A percentile compares a stretch with the other conserved stretches of the same genome.
phyloP scores from a whole-genome alignment of 2,888 invertebrate species.

The Hydrotaea diabolus region DNA sequence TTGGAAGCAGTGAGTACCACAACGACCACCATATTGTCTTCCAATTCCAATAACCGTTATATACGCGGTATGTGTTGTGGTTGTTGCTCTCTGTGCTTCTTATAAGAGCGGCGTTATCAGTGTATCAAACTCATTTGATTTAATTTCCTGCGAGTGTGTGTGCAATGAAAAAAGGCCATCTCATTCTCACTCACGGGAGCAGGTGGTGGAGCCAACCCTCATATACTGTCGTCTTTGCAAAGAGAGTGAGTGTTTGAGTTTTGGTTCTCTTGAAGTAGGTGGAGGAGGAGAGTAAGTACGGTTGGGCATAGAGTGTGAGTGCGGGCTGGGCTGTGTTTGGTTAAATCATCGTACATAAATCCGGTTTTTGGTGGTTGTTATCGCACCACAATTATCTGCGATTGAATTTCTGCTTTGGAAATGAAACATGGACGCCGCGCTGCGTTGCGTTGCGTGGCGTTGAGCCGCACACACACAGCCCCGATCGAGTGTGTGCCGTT shows the following conservation, averaged over 20 bases:
- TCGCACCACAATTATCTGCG: constrained; percentile 67
- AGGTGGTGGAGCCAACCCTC: background rate
- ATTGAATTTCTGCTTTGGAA: constrained; percentile 62
- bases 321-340: constrained; percentile 13
- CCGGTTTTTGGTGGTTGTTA: constrained; percentile 67
- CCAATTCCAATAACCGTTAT: constrained; percentile 36
- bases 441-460: background rate
- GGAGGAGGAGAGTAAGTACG: constrained; percentile 12
- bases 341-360: constrained; percentile 60
- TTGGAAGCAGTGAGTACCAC: constrained; percentile 36
- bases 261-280: constrained; percentile 34
- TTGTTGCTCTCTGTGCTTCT: constrained; percentile 15
- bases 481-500: constrained; percentile 25
- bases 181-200: background rate
- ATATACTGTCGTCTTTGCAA: background rate
- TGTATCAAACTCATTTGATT: constrained; percentile 18
- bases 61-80: no score
- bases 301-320: background rate
- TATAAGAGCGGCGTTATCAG: constrained; percentile 43
- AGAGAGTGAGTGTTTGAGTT: background rate
- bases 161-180: background rate
- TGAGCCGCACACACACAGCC: constrained; percentile 16
- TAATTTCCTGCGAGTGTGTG: background rate
- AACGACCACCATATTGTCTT: constrained; percentile 58
- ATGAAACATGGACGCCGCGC: constrained; percentile 44